Percentiles rank a stretch among this genome's conserved stretches.
phyloP scores from a whole-genome alignment of 2,888 invertebrate species.

The Saturnia pavonia region DNA sequence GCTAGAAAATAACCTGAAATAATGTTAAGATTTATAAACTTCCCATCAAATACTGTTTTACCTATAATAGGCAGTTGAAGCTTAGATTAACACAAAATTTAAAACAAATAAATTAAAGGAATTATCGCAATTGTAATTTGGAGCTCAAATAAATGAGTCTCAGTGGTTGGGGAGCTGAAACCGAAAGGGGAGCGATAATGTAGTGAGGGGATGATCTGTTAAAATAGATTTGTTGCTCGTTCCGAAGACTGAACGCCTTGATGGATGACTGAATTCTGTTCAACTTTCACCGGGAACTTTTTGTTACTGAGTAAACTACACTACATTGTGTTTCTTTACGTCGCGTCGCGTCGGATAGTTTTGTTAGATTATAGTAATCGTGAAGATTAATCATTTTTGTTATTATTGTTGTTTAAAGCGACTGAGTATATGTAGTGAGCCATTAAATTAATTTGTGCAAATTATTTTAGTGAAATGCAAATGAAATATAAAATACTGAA shows the following conservation, averaged over 20 bases:
- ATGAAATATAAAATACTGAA: constrained; percentile 34
- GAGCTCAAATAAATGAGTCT: constrained; percentile 34
- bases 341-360: constrained; percentile 52
- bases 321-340: constrained; percentile 26
- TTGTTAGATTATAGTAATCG: constrained; percentile 49
- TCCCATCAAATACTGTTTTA: too few species aligned
- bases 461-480: constrained; percentile 39
- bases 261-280: constrained; percentile 73
- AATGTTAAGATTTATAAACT: too few species aligned
- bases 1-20: neutral
- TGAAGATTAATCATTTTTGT: constrained; percentile 45
- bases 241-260: constrained; percentile 64
- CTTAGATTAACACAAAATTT: neutral
- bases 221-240: constrained; percentile 74
- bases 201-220: constrained; percentile 75
- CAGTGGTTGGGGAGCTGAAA: constrained; percentile 52
- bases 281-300: constrained; percentile 53
- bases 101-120: constrained; percentile 35
- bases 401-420: constrained; percentile 53
- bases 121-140: constrained; percentile 21
- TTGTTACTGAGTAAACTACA: constrained; percentile 32
- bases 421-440: constrained; percentile 62
- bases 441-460: constrained; percentile 31
- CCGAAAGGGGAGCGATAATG: constrained; percentile 66
- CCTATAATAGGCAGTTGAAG: neutral